Percentiles rank a stretch among this genome's conserved stretches.
These are phyloP conservation scores for Eutolmus rufibarbis DNA, from an alignment of 2,888 invertebrate species.

Conservation along the genomic window DNA sequence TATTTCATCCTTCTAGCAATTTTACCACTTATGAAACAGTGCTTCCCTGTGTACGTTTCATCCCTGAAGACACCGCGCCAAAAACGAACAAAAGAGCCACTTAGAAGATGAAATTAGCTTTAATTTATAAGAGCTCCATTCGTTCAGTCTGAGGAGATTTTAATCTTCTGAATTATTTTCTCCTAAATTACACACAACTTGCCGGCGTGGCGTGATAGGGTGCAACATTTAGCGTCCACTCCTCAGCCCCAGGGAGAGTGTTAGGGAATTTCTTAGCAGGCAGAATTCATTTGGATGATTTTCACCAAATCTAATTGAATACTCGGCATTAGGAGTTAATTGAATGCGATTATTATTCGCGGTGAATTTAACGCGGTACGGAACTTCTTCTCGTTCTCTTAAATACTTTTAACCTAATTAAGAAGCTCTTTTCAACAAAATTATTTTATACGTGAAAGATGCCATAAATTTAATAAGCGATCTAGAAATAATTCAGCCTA, in stretches of 20 bases:
- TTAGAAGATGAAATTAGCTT: slow-evolving; percentile 33
- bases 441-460: background rate
- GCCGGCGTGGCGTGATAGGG: background rate
- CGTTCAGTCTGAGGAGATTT: slow-evolving; percentile 5
- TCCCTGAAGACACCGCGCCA: background rate
- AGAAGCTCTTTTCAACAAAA: background rate
- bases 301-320: background rate
- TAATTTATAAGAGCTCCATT: slow-evolving; percentile 19
- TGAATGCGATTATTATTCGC: background rate
- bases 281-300: background rate
- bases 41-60: background rate
- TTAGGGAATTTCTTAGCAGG: background rate
- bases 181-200: slow-evolving; percentile 19
- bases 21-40: slow-evolving; percentile 25
- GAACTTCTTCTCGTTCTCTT: background rate
- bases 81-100: slow-evolving; percentile 28
- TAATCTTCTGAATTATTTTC: slow-evolving; percentile 24
- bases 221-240: slow-evolving; percentile 3
- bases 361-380: background rate
- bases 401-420: background rate
- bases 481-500: background rate
- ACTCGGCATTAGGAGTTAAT: background rate
- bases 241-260: background rate
- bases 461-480: background rate
- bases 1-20: slow-evolving; percentile 35